Base-by-base conservation (phyloP, 2,797 vertebrate genomes). In the Enteromius anoplus region DNA sequence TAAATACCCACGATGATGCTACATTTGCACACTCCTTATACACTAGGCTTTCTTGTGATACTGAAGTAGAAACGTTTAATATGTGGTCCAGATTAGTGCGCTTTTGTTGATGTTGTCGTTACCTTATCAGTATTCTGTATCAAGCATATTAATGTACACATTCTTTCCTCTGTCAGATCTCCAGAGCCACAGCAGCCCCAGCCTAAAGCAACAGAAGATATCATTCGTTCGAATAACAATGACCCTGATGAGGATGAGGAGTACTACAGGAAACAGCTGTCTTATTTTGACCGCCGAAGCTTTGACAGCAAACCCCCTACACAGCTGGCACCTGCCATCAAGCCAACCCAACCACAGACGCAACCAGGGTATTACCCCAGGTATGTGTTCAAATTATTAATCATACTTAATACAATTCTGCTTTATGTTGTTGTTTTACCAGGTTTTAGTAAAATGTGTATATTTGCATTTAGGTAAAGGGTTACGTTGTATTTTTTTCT, bases 181-280 rank as follows among this genome's bases (percentile, higher is more conserved):
- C 96, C 98, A 47, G 98, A 97, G 93, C 96, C 97, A 21, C 98
- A 98, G 86, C 97, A 96, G 91, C 96, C 97, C 89, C 96, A 96
- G 84, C 78, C 93, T 40, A 95, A 95, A 82, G 92, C 91, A 4
- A 92, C 93, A 4, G 96, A 98, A 89, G 97, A 99, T 79, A 96
- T 99, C 0, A 94, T 98, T 66, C 97, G 97, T 71, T 94, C 97
- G n/a, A 98, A 98, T 89, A 96, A 97, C 83, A 97, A 98, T 0
- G 93, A 98, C 84, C 97, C 97, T 0, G 97, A 99, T 45, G 97
- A 99, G 71, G 98, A 99, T 15, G 98, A 99, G 84, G 98, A 99
- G 65, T 98, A 98, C 87, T 99, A 99, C 87, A 95, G 96, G 71
- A 99, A 99, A 84, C 98, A 99, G 93, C 95, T 99, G 85, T 98